Percentiles rank a stretch among this genome's conserved stretches.
Conservation (phyloP, 2,797 vertebrate species). For the Sebastes diploproa region DNA sequence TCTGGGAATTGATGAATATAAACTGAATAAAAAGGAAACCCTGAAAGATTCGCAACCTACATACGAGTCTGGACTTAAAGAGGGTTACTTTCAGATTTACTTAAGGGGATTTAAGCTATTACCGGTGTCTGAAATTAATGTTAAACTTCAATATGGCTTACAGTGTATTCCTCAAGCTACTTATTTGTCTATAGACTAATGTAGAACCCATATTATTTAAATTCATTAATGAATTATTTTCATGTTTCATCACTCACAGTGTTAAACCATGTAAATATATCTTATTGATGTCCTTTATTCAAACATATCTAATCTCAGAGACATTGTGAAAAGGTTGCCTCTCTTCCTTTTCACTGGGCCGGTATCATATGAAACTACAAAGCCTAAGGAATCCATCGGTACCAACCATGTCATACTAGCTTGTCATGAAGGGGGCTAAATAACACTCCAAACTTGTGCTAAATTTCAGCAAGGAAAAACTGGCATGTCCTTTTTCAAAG, state of each 20-base stretch:
- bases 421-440: too few relatives aligned
- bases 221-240: not conserved
- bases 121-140: not conserved
- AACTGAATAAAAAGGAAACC: not conserved
- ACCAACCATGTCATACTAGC: too few relatives aligned
- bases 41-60: conserved; percentile 3
- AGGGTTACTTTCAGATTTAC: conserved; percentile 13
- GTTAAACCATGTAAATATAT: not conserved
- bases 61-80: not conserved
- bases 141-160: not conserved
- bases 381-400: too few relatives aligned
- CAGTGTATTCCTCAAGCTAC: not conserved
- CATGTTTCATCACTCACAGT: not conserved
- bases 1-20: not conserved
- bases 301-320: conserved; percentile 7
- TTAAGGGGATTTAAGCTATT: not conserved
- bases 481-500: too few relatives aligned
- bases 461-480: too few relatives aligned
- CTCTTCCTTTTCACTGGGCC: too few relatives aligned
- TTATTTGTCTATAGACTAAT: not conserved
- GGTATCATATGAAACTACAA: too few relatives aligned
- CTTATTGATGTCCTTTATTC: not conserved
- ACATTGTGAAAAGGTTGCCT: not conserved
- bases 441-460: too few relatives aligned
- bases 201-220: not conserved